Evolutionary conservation across 64 coral and sea anemone species (phyloP), one percentile per base, ranked within the genome.

Genomic region (Astreopora myriophthalma): DNA sequence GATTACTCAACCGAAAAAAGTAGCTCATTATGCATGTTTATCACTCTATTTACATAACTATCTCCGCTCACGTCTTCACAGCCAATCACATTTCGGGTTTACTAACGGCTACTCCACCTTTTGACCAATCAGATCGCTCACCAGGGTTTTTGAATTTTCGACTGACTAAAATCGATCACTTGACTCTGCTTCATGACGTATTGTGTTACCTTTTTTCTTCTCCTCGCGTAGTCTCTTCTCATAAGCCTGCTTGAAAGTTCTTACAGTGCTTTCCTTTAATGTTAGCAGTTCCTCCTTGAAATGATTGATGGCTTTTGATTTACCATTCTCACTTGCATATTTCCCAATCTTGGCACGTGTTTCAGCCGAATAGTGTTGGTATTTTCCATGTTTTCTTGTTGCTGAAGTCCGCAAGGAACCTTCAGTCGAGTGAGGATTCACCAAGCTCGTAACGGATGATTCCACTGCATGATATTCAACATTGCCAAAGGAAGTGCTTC

Each of bases 241-340:
- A 7, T 89, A 89, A 29, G 73, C 87, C 38, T 86, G 65, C 84
- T 71, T 86, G 84, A 86, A 86, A 51, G 84, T 49, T 49, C 65
- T 70, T 46, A 86, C 84, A 48, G 84, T 86, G 36, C 84, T 86
- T 71, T 86, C 84, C 66, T 71, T 86, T 71, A 89, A 67, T 36
- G 48, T 79, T 65, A 58, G 57, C 22, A 89, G 17, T 65, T 89
- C 48, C 26, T 58, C 34, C 63, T 91, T 82, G 76, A 91, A 91
- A 72, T 82, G 75, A 80, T 70, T 80, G 34, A 79, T 90, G 35
- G 75, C 88, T 69, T 73, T 85, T 28, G 23, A 73, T 85, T 92
- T 85, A 22, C 90, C 79, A 74, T 75, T 82, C 44, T 80, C 88
- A 91, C 64, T 91, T 37, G 88, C 88, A 91, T 82, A 91, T 82